Evolutionary conservation across 2,888 invertebrate species (phyloP), one percentile per base, ranked within the genome.

Genomic region (Thalpophila matura): DNA sequence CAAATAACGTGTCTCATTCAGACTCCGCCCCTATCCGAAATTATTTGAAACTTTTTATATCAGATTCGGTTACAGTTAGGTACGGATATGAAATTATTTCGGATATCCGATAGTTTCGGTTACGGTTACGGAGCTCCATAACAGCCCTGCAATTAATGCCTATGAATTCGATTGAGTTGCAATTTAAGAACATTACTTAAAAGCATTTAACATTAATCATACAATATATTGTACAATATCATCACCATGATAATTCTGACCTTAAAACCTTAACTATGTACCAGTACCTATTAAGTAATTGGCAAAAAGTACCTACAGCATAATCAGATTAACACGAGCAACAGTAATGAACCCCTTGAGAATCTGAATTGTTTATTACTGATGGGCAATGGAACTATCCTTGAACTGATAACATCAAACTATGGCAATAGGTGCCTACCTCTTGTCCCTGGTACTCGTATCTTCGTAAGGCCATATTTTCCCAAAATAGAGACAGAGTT

Each of bases 271-370:
- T n/a, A n/a, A n/a, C n/a, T n/a, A n/a, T n/a, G n/a, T n/a, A 50
- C 20, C 16, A 35, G 31, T 22, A 22, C 26, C 4, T 6, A 26
- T 22, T 9, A 53, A 53, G 59, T 55, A 66, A 61, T 66, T 73
- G 60, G 45, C 45, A 59, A 72, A 64, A 35, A 51, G 45, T 35
- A 59, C 33, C n/a, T 24, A 2, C 12, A 47, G 0, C 10, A 24
- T 58, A 68, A 71, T 63, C 49, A 31, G 58, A 51, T 65, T 61
- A 61, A 31, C 50, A 47, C 26, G 26, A 49, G 43, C 33, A 63
- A 57, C 37, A 42, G 26, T 45, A 64, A 55, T 35, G 24, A 42
- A 59, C 50, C 55, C 55, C 27, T 37, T 4, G 45, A 33, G 50
- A 57, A 56, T 61, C n/a, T 5, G 12, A 31, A 49, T 45, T 27